Conservation (phyloP, 1,140 invertebrate species). For the Adoxophyes honmai region DNA sequence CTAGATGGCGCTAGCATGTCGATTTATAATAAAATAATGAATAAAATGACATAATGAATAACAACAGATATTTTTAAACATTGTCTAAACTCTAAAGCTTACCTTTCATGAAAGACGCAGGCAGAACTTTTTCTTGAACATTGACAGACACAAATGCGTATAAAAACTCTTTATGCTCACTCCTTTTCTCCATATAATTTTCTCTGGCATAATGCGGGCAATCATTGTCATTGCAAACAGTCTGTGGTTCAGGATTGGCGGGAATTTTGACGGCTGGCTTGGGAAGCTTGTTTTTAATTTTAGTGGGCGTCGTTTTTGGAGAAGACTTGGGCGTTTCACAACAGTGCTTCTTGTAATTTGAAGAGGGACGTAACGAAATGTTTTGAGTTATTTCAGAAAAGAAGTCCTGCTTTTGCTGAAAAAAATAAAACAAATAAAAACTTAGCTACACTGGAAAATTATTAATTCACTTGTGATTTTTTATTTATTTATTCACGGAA, state of each 20-base stretch:
- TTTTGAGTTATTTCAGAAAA: slow-evolving; percentile 47
- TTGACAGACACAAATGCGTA: slow-evolving; percentile 59
- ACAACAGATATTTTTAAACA: too few relatives aligned
- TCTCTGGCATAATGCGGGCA: slow-evolving; percentile 32
- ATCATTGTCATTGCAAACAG: neutral
- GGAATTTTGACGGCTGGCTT: slow-evolving; percentile 12
- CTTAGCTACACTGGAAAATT: too few relatives aligned
- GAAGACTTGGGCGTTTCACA: slow-evolving; percentile 31
- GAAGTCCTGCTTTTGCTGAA: slow-evolving; percentile 61
- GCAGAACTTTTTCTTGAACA: slow-evolving; percentile 57
- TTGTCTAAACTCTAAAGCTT: too few relatives aligned
- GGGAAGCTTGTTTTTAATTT: slow-evolving; percentile 15
- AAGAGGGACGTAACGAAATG: slow-evolving; percentile 29
- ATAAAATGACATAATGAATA: too few relatives aligned
- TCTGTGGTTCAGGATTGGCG: neutral
- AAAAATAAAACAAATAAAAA: slow-evolving; percentile 19
- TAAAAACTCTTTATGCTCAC: slow-evolving; percentile 46
- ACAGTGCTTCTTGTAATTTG: slow-evolving; percentile 35
- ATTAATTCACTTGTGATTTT: too few relatives aligned
- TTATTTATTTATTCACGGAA: too few relatives aligned
- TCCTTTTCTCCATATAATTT: slow-evolving; percentile 20
- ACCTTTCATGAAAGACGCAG: slow-evolving; percentile 60
- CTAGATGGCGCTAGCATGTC: too few relatives aligned
- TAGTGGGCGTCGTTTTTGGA: slow-evolving; percentile 17
- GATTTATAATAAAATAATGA: too few relatives aligned